Percentiles rank a stretch among this genome's conserved stretches.
Conservation (phyloP, 2,888 invertebrate genomes). For the Coenonympha arcania region DNA sequence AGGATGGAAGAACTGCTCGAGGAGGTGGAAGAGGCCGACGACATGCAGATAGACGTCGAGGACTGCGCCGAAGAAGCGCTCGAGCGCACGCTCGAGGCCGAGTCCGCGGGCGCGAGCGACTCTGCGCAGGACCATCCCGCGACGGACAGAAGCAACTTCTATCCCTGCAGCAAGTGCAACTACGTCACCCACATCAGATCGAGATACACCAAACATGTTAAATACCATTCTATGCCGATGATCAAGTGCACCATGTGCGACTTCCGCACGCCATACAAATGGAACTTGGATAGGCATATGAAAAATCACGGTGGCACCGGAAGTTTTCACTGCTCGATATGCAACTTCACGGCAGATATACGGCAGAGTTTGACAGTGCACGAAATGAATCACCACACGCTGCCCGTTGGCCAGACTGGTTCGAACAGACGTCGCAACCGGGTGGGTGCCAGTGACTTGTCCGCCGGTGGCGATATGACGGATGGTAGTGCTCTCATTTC, state of each 20-base stretch:
- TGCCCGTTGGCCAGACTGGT: conserved; percentile 80
- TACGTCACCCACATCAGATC: conserved; percentile 93
- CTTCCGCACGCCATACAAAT: conserved; percentile 92
- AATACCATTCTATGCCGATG: conserved; percentile 95
- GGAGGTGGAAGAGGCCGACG: conserved; percentile 65
- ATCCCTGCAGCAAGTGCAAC: conserved; percentile 91
- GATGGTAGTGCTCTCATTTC: conserved; percentile 45
- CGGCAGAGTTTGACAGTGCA: conserved; percentile 93
- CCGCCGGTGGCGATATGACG: conserved; percentile 44
- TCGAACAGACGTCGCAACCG: conserved; percentile 78
- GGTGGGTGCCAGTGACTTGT: conserved; percentile 81
- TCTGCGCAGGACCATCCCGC: conserved; percentile 78
- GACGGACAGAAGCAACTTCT: conserved; percentile 84
- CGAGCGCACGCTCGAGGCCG: conserved; percentile 75
- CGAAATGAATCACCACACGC: conserved; percentile 92
- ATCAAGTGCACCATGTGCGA: conserved; percentile 95
- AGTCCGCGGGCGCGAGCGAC: conserved; percentile 80
- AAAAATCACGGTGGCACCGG: conserved; percentile 91
- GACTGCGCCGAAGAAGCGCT: conserved; percentile 55
- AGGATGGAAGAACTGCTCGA: conserved; percentile 60
- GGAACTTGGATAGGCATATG: conserved; percentile 95
- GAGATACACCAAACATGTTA: conserved; percentile 92
- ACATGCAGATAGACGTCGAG: conserved; percentile 52
- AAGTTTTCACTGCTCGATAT: conserved; percentile 88
- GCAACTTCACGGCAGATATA: conserved; percentile 93